Evolutionary conservation across 2,113 vertebrate species (phyloP).

Genomic region (Pseudorasbora parva): DNA sequence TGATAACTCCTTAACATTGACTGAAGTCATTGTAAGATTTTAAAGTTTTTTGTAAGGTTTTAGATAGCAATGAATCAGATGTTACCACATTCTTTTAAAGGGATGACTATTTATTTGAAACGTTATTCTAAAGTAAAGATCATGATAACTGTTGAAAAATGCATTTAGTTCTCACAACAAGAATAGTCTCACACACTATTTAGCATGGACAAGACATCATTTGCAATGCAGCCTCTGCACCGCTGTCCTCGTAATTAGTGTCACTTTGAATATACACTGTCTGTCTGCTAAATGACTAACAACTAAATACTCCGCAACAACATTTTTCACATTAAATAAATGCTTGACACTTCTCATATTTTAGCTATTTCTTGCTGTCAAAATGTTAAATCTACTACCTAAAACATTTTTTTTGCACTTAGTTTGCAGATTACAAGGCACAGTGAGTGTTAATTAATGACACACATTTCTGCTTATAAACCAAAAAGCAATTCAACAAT

Average conservation of each 20-base stretch:
- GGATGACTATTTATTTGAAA: no score
- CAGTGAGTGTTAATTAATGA: background rate
- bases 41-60: no score
- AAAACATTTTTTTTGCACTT: background rate
- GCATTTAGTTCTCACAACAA: background rate
- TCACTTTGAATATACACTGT: background rate
- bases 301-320: background rate
- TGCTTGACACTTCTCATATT: background rate
- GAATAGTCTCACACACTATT: background rate
- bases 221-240: background rate
- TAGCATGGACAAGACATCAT: background rate
- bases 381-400: background rate
- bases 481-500: background rate
- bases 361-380: background rate
- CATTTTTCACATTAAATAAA: background rate
- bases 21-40: no score
- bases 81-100: no score
- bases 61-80: no score
- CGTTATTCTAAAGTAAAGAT: no score
- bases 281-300: constrained; percentile 7
- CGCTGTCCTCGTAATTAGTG: background rate
- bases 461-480: background rate
- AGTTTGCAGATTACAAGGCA: background rate
- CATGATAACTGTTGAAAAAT: background rate
- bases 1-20: no score